Conservation (phyloP, 2,888 invertebrate genomes). For the Dione vanillae region DNA sequence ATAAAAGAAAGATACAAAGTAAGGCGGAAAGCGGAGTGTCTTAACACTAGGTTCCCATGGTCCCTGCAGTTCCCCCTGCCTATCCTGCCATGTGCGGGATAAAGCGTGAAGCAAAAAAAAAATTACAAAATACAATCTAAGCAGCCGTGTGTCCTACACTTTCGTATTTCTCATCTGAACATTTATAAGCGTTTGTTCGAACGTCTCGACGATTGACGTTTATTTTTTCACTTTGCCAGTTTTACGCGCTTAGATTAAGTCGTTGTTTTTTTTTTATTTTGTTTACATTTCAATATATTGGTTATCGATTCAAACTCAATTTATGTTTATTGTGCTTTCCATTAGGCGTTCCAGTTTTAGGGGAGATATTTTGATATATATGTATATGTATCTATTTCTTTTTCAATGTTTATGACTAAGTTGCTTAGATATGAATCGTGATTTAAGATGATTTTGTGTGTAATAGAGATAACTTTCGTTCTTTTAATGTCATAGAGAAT, state of each 20-base stretch:
- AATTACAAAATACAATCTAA: neutral
- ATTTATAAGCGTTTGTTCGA: conserved; percentile 34
- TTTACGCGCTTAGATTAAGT: conserved; percentile 37
- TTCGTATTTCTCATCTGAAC: conserved; percentile 26
- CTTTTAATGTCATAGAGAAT: neutral
- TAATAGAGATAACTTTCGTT: neutral
- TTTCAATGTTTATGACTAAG: neutral
- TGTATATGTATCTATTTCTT: neutral
- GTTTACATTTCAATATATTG: conserved; percentile 38
- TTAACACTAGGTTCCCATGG: too few species aligned
- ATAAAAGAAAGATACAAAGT: too few species aligned
- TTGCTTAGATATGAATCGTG: neutral
- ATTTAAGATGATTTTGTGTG: neutral
- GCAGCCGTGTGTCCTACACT: conserved; percentile 25
- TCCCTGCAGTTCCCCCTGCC: too few species aligned
- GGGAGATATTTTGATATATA: neutral
- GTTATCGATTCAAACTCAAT: conserved; percentile 36
- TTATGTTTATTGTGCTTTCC: conserved; percentile 38
- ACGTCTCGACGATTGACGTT: conserved; percentile 31
- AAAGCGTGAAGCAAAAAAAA: neutral
- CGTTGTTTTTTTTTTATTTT: conserved; percentile 32
- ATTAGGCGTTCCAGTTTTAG: conserved; percentile 34
- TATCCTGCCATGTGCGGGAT: too few species aligned
- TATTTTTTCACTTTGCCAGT: conserved; percentile 38
- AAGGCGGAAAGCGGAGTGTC: too few species aligned